Conservation (phyloP, 2,888 invertebrate genomes). For the Lathronympha strigana region DNA sequence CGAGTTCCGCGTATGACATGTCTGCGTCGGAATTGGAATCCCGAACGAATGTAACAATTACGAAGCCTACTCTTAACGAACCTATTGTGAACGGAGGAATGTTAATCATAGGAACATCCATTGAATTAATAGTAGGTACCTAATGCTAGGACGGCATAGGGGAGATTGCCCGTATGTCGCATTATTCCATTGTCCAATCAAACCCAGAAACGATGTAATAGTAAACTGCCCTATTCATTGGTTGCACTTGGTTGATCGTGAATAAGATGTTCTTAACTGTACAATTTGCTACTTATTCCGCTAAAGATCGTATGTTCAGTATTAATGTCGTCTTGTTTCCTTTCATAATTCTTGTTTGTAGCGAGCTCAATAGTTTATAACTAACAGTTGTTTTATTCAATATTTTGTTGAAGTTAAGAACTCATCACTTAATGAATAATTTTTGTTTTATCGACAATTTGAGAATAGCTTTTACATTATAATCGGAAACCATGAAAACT, state of each 20-base stretch:
- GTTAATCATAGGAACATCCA: constrained; percentile 42
- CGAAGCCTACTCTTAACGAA: constrained; percentile 4
- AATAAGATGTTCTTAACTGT: constrained; percentile 26
- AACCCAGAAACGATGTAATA: constrained; percentile 51
- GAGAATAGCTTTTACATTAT: too few species aligned
- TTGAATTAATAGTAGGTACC: constrained; percentile 42
- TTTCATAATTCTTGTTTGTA: background rate
- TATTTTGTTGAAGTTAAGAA: background rate
- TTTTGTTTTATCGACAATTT: too few species aligned
- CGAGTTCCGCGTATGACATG: background rate
- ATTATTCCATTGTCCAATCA: constrained; percentile 59
- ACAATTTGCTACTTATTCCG: constrained; percentile 22
- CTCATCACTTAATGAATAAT: too few species aligned
- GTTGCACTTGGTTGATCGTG: constrained; percentile 48
- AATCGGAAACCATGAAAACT: too few species aligned
- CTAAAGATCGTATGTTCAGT: constrained; percentile 12
- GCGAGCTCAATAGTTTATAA: background rate
- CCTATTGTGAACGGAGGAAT: constrained; percentile 18
- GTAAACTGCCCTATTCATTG: constrained; percentile 50
- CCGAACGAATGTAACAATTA: constrained; percentile 8
- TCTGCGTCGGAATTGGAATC: constrained; percentile 1
- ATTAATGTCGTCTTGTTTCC: constrained; percentile 9
- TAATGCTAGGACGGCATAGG: constrained; percentile 38
- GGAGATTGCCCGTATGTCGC: constrained; percentile 55
- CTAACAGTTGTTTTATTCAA: background rate